Percentiles rank a stretch among this genome's conserved stretches.
Evolutionary conservation across 2,113 vertebrate genomes (phyloP).

Genomic region (Edolisoma coerulescens): DNA sequence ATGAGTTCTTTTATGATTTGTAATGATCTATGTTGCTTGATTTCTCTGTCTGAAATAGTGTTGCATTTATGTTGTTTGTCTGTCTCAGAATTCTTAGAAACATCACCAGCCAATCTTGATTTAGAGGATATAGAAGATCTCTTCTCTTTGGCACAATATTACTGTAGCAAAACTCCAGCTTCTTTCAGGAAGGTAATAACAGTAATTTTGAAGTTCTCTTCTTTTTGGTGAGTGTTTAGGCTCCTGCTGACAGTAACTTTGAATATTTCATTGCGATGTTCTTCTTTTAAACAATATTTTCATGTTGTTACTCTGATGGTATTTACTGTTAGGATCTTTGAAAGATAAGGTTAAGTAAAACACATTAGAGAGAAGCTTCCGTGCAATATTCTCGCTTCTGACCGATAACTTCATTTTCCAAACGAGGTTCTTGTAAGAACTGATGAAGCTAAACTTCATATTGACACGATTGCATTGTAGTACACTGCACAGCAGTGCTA

Average conservation of each 20-base stretch:
- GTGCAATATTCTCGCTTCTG: background rate
- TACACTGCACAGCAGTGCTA: background rate
- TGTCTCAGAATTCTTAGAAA: slow-evolving; percentile 85
- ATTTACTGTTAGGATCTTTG: background rate
- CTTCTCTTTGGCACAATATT: slow-evolving; percentile 94
- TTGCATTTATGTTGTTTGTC: slow-evolving; percentile 43
- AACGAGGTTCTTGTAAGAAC: background rate
- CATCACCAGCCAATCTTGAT: slow-evolving; percentile 86
- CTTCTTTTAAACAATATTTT: background rate
- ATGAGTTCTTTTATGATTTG: background rate
- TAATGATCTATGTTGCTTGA: background rate
- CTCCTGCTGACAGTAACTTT: background rate
- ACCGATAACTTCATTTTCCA: background rate
- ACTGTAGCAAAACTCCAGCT: slow-evolving; percentile 94
- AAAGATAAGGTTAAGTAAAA: background rate
- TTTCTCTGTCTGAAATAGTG: background rate
- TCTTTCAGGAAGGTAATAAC: slow-evolving; percentile 92
- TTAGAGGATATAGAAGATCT: slow-evolving; percentile 92
- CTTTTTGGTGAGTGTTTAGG: background rate
- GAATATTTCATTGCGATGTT: background rate
- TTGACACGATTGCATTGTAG: background rate
- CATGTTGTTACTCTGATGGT: background rate
- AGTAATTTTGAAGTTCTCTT: background rate
- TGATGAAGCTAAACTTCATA: background rate
- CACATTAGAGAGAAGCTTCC: background rate